These are phyloP conservation scores for Conomelus anceps DNA, from an alignment of 2,888 invertebrate species.

Conservation along the genomic window DNA sequence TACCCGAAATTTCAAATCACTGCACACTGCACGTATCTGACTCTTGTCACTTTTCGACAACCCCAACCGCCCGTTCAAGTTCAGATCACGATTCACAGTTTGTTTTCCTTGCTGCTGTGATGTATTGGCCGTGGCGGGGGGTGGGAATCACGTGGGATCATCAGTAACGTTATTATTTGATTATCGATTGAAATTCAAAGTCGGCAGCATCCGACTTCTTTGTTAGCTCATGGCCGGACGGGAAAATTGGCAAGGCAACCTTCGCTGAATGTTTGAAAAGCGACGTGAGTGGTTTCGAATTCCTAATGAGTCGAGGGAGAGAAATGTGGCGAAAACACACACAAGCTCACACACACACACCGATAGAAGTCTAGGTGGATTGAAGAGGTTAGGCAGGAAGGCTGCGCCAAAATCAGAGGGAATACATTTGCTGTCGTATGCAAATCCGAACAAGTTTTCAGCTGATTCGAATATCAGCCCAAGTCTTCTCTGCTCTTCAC, in stretches of 20 bases:
- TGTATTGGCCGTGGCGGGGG: neutral
- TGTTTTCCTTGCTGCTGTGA: neutral
- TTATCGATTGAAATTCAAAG: neutral
- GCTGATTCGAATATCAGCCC: neutral
- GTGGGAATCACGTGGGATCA: neutral
- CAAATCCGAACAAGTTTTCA: neutral
- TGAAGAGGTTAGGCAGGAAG: neutral
- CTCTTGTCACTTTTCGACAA: neutral
- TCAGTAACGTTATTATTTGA: neutral
- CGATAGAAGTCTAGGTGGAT: neutral
- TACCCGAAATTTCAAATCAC: neutral
- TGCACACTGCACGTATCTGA: neutral
- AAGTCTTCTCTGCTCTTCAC: neutral
- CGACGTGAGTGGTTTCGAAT: neutral
- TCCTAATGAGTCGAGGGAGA: neutral
- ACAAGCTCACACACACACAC: neutral
- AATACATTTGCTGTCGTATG: slow-evolving; percentile 9
- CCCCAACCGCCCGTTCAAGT: neutral
- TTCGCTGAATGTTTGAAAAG: neutral
- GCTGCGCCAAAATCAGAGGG: slow-evolving; percentile 2
- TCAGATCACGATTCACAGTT: neutral
- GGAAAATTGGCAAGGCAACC: neutral
- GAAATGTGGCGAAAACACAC: neutral
- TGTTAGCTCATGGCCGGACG: neutral
- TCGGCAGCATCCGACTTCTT: neutral